Base-by-base conservation (phyloP, 1,140 invertebrate species). In the Anagrus nilaparvatae region DNA sequence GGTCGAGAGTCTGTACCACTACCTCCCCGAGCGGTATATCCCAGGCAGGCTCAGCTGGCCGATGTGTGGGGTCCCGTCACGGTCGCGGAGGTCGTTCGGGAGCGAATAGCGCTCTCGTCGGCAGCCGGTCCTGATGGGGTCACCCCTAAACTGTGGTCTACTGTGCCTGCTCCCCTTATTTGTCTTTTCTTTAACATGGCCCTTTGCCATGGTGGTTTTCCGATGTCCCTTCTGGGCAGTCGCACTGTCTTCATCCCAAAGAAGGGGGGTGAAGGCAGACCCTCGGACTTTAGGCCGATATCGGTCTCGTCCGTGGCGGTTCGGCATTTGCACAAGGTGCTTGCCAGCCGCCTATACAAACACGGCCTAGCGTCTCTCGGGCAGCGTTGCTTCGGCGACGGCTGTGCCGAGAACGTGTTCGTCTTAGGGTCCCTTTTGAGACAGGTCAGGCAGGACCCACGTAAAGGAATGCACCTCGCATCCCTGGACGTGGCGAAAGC, bases 251-350 rank as follows among this genome's bases (percentile, higher is more conserved):
- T n/a, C n/a, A n/a, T n/a, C n/a, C n/a, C n/a, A n/a, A n/a, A n/a
- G 19, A 61, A 60, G 35, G 46, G 18, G 12, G 51, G 52, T 4
- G 40, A 12, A 6, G 49, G 52, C 16, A 28, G 17, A 0, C 51
- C 53, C 7, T 40, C 40, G 12, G 59, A 57, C 4, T 62, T 57
- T 29, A 43, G 62, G 23, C 59, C 61, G 24, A 59, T 66, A 0
- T 56, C 56, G 10, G 58, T 66, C 34, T 50, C 53, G 31, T 62
- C 59, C n/a, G 52, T 61, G 8, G 37, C 59, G 3, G 39, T 59
- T 8, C 36, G 60, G 12, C 50, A 55, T 2, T 38, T 62, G 30
- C 56, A 61, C 37, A 47, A 51, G 16, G 54, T 61, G 24, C 18
- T 64, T 10, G 60, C 56, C 1, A 45, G 34, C 0, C 18, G 47